phyloP scores from a whole-genome alignment of 2,113 vertebrate genomes.

The Amphiprion ocellaris region DNA sequence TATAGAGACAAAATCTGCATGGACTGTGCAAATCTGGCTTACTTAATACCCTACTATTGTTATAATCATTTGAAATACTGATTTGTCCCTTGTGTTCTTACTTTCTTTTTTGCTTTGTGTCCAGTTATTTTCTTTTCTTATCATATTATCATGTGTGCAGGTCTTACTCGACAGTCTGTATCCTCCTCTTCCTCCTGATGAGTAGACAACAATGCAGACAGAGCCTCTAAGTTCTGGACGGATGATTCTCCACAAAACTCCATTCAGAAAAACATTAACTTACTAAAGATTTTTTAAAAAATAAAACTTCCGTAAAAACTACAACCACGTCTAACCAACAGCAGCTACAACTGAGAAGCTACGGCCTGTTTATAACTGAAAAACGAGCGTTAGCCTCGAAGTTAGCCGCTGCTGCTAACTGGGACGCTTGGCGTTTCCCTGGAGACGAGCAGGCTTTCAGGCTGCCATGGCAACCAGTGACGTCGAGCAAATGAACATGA shows the following conservation, averaged over 20 bases:
- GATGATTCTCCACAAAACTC: constrained; percentile 75
- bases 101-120: no score
- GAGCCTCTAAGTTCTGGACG: constrained; percentile 77
- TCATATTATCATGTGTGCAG: no score
- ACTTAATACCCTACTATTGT: no score
- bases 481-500: constrained; percentile 10
- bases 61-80: no score
- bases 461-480: constrained; percentile 49
- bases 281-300: no score
- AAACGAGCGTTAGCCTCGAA: not conserved
- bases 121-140: no score
- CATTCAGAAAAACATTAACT: constrained; percentile 56
- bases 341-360: not conserved
- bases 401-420: not conserved
- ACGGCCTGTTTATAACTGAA: no score
- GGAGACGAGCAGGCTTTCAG: constrained; percentile 30
- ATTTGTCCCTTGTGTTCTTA: no score
- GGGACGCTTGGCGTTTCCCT: constrained; percentile 45
- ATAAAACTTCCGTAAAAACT: not conserved
- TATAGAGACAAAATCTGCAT: no score
- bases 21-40: no score
- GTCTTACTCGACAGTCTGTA: constrained; percentile 71
- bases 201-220: constrained; percentile 84
- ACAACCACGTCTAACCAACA: not conserved
- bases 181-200: constrained; percentile 76